Evolutionary conservation across 2,797 vertebrate genomes (phyloP), one percentile per base, ranked within the genome.

Genomic region (Chaenodraco wilsoni): DNA sequence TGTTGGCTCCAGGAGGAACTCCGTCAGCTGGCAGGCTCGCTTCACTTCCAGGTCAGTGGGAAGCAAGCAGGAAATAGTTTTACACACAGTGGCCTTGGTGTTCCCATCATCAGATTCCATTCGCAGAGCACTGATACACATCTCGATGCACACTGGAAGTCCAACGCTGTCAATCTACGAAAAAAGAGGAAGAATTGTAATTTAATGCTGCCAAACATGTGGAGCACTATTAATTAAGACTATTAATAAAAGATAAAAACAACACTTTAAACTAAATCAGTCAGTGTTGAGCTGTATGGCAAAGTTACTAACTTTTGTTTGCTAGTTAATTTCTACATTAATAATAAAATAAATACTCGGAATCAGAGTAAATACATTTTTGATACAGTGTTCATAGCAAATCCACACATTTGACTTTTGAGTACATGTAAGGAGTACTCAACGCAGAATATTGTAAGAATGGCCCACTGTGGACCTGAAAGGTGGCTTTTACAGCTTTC

Each of bases 1-100:
- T 8, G 97, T 99, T 59, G 98, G 98, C 75, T 98, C 98, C 49
- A 99, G 88, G 57, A 99, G 97, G 90, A 99, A 99, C 94, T 98
- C 96, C 3, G 96, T 99, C 61, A 99, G 93, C 77, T 99, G 98
- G 92, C 98, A 99, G 85, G 98, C 98, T 84, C 97, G 95, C 86
- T 99, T 99, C 48, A 99, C 96, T 87, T 99, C 98, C 88, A 99
- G 89, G 91, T 99, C 98, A 79, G 95, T 92, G 23, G 97, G 96
- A 83, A 99, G 94, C 88, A 99, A 93, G 89, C 98, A 98, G 9
- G 96, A 98, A 90, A 99, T 97, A 12, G 97, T 99, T 93, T 99
- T 99, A 94, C 97, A 99, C 90, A 99, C 95, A 23, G 97, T 97
- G 87, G 97, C 94, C 91, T 97, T 99, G 65, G 96, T 95, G 85